Percentiles rank a stretch among this genome's conserved stretches.
Conservation (phyloP, 2,888 invertebrate species). For the Neuroscelio doddi region DNA sequence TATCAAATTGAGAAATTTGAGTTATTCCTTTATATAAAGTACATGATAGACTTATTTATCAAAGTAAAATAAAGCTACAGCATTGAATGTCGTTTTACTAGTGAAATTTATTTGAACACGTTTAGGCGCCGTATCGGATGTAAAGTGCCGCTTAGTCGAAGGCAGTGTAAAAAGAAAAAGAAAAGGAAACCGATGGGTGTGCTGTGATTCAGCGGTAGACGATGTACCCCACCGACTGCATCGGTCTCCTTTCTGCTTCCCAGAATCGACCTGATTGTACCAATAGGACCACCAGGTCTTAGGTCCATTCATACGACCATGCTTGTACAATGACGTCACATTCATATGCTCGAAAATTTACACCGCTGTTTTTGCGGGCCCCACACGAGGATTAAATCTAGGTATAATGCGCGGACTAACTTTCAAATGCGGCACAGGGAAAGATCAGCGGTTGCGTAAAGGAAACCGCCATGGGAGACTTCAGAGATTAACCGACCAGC, state of each 20-base stretch:
- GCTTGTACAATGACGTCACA: background rate
- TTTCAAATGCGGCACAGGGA: background rate
- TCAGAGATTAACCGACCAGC: conserved; percentile 1
- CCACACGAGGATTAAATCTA: conserved; percentile 10
- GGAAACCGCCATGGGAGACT: background rate
- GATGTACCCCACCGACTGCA: conserved; percentile 4
- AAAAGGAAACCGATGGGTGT: background rate
- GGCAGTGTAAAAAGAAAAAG: background rate
- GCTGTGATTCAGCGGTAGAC: conserved; percentile 1
- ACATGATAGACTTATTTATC: too few species aligned
- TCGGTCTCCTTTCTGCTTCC: conserved; percentile 4
- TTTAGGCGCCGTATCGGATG: background rate
- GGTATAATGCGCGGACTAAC: conserved; percentile 4
- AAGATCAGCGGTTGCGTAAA: conserved; percentile 2
- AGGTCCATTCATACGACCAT: conserved; percentile 2
- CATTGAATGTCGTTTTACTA: background rate
- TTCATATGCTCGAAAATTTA: background rate
- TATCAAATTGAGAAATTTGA: too few species aligned
- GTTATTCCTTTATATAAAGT: too few species aligned
- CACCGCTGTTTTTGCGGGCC: background rate
- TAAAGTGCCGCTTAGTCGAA: conserved; percentile 5
- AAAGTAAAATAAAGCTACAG: too few species aligned
- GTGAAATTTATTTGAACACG: background rate
- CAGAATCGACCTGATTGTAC: background rate
- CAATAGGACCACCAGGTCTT: conserved; percentile 7